Evolutionary conservation across 2,888 invertebrate genomes (phyloP).

Genomic region (Drosophila meridionalis): DNA sequence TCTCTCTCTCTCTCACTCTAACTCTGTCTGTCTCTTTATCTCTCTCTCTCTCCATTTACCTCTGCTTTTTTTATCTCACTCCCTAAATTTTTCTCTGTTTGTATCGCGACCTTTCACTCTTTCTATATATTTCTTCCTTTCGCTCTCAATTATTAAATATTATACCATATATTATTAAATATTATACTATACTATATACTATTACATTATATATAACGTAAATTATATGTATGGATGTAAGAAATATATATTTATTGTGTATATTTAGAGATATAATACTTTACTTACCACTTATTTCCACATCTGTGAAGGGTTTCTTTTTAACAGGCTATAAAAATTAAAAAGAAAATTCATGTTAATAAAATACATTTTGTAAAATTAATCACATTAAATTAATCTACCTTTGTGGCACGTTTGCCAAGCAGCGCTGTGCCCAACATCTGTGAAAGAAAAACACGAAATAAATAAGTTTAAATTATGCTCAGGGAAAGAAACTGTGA

Average conservation of each 20-base stretch:
- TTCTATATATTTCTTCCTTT: no score
- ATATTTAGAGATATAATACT: neutral
- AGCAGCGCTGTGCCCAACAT: conserved; percentile 85
- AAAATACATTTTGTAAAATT: conserved; percentile 10
- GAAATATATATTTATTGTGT: neutral
- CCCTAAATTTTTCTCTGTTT: no score
- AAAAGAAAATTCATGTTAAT: conserved; percentile 5
- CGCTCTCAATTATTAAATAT: no score
- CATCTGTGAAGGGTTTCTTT: conserved; percentile 85
- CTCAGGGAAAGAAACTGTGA: neutral
- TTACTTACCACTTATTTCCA: conserved; percentile 84
- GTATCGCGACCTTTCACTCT: no score
- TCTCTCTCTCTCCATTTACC: neutral
- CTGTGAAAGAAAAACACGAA: conserved; percentile 58
- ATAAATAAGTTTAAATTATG: conserved; percentile 17
- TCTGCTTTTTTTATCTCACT: no score
- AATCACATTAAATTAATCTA: conserved; percentile 43
- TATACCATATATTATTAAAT: no score
- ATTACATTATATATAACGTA: neutral
- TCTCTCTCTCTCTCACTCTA: no score
- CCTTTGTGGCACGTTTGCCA: conserved; percentile 84
- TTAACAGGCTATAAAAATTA: conserved; percentile 82
- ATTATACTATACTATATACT: no score
- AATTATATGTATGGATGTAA: neutral
- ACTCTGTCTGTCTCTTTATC: no score